Evolutionary conservation across 2,888 invertebrate genomes (phyloP).

Genomic region (Parthenolecanium corni): DNA sequence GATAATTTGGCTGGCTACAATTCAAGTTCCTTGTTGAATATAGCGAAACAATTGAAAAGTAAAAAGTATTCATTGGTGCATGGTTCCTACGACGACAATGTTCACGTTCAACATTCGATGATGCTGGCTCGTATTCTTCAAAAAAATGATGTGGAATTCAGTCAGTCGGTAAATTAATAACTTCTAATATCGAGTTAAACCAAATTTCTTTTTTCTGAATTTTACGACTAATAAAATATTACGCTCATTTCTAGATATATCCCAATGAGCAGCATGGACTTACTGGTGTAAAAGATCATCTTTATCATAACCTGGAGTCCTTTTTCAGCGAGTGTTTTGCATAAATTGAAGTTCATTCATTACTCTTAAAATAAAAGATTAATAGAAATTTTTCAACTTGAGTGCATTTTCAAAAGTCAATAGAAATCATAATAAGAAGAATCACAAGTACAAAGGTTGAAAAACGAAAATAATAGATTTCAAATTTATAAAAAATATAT

Average conservation of each 20-base stretch:
- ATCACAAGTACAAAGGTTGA: no score
- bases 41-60: slow-evolving; percentile 50
- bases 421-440: no score
- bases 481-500: no score
- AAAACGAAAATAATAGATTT: no score
- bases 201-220: slow-evolving; percentile 13
- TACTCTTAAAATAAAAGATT: no score
- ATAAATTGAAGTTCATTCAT: not conserved
- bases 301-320: slow-evolving; percentile 78
- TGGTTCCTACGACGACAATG: slow-evolving; percentile 91
- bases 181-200: not conserved
- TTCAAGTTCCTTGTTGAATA: slow-evolving; percentile 61
- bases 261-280: slow-evolving; percentile 89
- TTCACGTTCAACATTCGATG: slow-evolving; percentile 95
- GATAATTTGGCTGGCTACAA: slow-evolving; percentile 65
- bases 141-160: slow-evolving; percentile 72
- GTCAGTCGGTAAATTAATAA: slow-evolving; percentile 64
- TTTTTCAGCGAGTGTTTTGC: slow-evolving; percentile 57
- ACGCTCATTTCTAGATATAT: slow-evolving; percentile 59
- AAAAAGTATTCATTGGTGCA: slow-evolving; percentile 85
- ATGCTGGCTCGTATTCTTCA: slow-evolving; percentile 78
- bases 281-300: slow-evolving; percentile 66
- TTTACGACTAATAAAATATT: not conserved
- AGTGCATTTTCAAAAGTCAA: no score
- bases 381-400: no score